Conservation (phyloP, 2,113 vertebrate genomes). For the Aleadryas rufinucha region DNA sequence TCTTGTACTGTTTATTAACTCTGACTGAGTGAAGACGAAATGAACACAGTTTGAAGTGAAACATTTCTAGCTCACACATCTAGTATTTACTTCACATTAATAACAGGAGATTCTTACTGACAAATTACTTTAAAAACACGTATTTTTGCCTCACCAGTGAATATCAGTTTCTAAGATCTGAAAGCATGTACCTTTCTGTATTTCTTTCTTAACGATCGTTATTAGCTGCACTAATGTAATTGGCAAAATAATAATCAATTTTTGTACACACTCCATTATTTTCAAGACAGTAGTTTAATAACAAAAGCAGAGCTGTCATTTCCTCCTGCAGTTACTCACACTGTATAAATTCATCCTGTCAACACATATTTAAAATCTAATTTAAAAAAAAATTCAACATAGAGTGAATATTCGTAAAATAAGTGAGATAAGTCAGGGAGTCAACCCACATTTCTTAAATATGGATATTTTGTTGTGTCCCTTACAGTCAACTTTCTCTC, state of each 20-base stretch:
- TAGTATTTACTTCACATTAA: constrained; percentile 32
- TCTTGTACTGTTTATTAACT: background rate
- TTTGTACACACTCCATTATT: constrained; percentile 64
- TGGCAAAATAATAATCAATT: constrained; percentile 74
- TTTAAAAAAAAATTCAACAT: constrained; percentile 50
- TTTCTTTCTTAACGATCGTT: constrained; percentile 50
- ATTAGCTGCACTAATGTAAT: constrained; percentile 69
- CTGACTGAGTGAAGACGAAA: background rate
- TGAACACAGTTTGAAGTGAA: background rate
- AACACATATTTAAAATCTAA: constrained; percentile 76
- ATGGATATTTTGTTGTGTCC: background rate
- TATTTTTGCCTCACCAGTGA: constrained; percentile 27
- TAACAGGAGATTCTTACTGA: constrained; percentile 26
- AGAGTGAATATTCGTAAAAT: constrained; percentile 43
- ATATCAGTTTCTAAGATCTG: constrained; percentile 40
- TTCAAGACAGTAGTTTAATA: constrained; percentile 71
- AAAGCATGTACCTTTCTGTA: constrained; percentile 31
- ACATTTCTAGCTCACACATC: background rate
- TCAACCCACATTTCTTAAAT: constrained; percentile 34
- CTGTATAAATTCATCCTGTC: constrained; percentile 66
- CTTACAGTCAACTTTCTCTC: background rate
- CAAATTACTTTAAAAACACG: constrained; percentile 16
- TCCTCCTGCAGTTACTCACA: constrained; percentile 59
- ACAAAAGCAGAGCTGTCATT: constrained; percentile 71
- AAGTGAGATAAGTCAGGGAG: constrained; percentile 49